These are phyloP conservation scores for Cancer borealis DNA, from an alignment of 2,888 invertebrate species.

Conservation along the genomic window DNA sequence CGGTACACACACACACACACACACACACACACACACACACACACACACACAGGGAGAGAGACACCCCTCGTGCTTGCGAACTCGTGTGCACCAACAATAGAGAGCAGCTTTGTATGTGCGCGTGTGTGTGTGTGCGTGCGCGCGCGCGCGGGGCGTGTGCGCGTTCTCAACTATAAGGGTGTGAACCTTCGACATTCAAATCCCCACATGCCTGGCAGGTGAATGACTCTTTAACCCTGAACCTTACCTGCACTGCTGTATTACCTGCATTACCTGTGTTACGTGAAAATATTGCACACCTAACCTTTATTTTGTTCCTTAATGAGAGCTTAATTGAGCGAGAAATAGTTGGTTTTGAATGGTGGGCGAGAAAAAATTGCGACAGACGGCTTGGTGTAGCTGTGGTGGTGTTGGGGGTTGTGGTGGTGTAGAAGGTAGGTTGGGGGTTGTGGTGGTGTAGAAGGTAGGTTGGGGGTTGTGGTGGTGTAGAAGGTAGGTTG, in stretches of 20 bases:
- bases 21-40: conserved; percentile 57
- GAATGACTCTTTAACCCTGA: neutral
- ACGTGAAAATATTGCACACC: neutral
- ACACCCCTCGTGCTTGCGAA: neutral
- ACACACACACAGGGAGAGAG: conserved; percentile 22
- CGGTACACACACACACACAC: conserved; percentile 12
- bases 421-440: no score
- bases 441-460: no score
- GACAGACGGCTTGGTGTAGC: no score
- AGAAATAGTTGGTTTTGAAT: neutral
- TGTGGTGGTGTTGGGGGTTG: no score
- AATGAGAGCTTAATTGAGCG: neutral
- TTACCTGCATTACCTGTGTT: no score
- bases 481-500: neutral
- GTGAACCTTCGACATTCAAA: neutral
- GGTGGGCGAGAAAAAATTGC: neutral
- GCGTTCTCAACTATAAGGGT: neutral
- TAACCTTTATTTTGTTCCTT: neutral
- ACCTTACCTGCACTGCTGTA: neutral
- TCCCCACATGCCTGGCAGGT: neutral
- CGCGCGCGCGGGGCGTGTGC: neutral
- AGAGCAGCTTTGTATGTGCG: neutral
- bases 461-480: neutral
- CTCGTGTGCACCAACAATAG: neutral
- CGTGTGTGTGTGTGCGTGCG: neutral